Evolutionary conservation across 2,888 invertebrate genomes (phyloP).

Genomic region (Octodonta nipae): DNA sequence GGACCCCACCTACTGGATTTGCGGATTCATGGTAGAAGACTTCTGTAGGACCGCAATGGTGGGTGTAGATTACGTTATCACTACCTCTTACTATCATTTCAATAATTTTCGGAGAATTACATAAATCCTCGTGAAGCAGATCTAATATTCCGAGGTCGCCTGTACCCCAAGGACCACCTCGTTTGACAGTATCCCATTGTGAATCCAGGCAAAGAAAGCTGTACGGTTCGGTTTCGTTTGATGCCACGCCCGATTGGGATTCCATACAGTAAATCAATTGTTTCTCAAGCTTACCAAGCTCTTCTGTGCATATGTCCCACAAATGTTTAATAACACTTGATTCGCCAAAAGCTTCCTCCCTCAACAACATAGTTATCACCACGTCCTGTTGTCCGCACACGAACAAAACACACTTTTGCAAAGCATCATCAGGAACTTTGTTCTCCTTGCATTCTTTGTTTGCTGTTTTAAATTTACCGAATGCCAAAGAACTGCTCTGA

Average conservation of each 20-base stretch:
- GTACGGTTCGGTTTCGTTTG: constrained; percentile 47
- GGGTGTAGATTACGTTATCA: constrained; percentile 66
- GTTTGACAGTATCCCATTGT: constrained; percentile 67
- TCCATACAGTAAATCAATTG: constrained; percentile 49
- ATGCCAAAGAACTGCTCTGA: too few relatives aligned
- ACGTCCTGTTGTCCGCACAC: constrained; percentile 71
- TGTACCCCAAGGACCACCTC: constrained; percentile 68
- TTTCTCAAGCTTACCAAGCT: constrained; percentile 45
- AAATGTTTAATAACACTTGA: constrained; percentile 54
- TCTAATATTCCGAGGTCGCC: constrained; percentile 64
- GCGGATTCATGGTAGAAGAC: constrained; percentile 66
- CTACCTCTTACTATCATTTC: constrained; percentile 70
- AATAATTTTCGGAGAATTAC: constrained; percentile 46
- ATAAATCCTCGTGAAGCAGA: constrained; percentile 62
- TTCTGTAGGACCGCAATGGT: constrained; percentile 60
- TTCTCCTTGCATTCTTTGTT: too few relatives aligned
- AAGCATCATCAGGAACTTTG: too few relatives aligned
- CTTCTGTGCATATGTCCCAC: constrained; percentile 62
- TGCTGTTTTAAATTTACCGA: too few relatives aligned
- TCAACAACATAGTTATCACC: constrained; percentile 58
- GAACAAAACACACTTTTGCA: constrained; percentile 50
- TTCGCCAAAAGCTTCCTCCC: constrained; percentile 50
- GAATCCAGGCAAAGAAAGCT: constrained; percentile 68
- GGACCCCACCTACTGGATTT: constrained; percentile 52
- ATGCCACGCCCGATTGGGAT: constrained; percentile 35